phyloP scores from a whole-genome alignment of 1,140 invertebrate species.

The Galendromus occidentalis region DNA sequence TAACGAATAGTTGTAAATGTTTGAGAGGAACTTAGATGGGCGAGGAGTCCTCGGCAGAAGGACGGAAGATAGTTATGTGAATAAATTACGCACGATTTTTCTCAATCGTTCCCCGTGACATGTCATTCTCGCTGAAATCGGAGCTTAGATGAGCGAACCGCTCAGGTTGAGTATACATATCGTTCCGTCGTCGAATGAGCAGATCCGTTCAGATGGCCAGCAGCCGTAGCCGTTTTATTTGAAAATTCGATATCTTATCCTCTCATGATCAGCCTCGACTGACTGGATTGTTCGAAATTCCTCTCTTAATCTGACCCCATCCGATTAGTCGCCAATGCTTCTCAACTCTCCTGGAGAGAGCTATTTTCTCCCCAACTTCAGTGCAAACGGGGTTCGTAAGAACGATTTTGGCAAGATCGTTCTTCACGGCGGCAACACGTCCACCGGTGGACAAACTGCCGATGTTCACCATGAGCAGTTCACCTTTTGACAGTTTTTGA shows the following conservation, averaged over 20 bases:
- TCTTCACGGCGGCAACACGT: conserved; percentile 80
- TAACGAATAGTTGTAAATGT: too few relatives aligned
- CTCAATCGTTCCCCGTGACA: too few relatives aligned
- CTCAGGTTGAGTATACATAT: too few relatives aligned
- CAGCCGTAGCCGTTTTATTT: too few relatives aligned
- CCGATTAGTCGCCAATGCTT: conserved; percentile 99
- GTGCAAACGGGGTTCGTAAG: conserved; percentile 95
- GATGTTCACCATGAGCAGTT: conserved; percentile 93
- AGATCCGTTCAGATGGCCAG: too few relatives aligned
- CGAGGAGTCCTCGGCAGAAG: too few relatives aligned
- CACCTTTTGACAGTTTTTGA: conserved; percentile 64
- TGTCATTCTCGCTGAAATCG: too few relatives aligned
- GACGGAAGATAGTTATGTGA: too few relatives aligned
- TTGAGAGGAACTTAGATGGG: too few relatives aligned
- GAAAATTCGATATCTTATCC: not conserved
- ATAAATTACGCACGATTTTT: too few relatives aligned
- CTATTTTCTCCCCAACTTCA: conserved; percentile 95
- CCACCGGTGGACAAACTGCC: conserved; percentile 95
- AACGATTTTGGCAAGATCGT: conserved; percentile 91
- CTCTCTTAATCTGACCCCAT: conserved; percentile 85
- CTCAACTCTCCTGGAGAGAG: conserved; percentile 86
- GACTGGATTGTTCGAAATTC: conserved; percentile 58
- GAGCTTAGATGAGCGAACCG: too few relatives aligned
- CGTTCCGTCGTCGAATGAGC: too few relatives aligned
- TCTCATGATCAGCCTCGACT: not conserved